Evolutionary conservation across 2,888 invertebrate genomes (phyloP).

Genomic region (Oscheius sp.): DNA sequence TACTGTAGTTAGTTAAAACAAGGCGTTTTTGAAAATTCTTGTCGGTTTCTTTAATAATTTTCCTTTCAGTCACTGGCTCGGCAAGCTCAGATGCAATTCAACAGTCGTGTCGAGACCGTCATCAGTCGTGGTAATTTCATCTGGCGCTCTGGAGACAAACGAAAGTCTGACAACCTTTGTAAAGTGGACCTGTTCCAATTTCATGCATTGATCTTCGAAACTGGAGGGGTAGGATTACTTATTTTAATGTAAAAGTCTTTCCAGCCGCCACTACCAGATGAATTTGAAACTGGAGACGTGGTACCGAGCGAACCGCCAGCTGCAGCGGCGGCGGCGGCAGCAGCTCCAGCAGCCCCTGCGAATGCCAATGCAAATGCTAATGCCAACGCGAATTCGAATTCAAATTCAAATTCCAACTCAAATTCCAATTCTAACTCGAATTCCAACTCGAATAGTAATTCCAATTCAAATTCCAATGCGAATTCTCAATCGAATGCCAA

Average conservation of each 20-base stretch:
- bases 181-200: constrained; percentile 11
- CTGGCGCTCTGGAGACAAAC: not conserved
- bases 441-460: not conserved
- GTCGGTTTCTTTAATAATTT: too few species aligned
- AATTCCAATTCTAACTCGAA: not conserved
- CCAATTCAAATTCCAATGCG: not conserved
- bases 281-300: constrained; percentile 1
- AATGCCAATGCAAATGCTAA: constrained; percentile 1
- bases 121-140: constrained; percentile 3
- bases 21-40: too few species aligned
- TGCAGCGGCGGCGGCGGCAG: not conserved
- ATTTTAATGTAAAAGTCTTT: not conserved
- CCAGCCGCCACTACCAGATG: not conserved
- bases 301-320: not conserved
- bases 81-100: not conserved
- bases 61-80: constrained; percentile 3
- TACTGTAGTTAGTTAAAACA: too few species aligned
- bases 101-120: constrained; percentile 19
- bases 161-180: not conserved
- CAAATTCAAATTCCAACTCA: not conserved
- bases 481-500: not conserved
- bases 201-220: constrained; percentile 19
- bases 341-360: not conserved
- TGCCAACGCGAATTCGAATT: not conserved
- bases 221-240: not conserved